Percentiles rank a stretch among this genome's conserved stretches.
Conservation (phyloP, 2,888 invertebrate species). For the Drosophila meridionalis region DNA sequence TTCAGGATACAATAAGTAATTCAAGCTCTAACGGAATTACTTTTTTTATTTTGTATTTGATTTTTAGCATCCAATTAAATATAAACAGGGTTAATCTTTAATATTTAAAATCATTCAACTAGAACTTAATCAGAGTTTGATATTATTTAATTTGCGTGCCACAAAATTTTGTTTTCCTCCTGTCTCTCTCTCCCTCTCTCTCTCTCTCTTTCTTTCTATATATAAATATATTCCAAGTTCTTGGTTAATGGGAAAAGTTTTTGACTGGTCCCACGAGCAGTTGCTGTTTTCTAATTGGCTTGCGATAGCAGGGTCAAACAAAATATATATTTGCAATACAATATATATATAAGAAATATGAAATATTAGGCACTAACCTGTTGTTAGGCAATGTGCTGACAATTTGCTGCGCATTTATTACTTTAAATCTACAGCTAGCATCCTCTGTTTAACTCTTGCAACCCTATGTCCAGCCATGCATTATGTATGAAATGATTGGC, state of each 20-base stretch:
- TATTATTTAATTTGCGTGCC: slow-evolving; percentile 64
- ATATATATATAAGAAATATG: neutral
- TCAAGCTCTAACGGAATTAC: neutral
- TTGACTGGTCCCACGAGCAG: slow-evolving; percentile 41
- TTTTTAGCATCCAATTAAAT: neutral
- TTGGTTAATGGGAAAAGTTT: slow-evolving; percentile 70
- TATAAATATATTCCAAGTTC: slow-evolving; percentile 27
- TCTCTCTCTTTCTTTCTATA: slow-evolving; percentile 5
- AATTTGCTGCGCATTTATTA: slow-evolving; percentile 51
- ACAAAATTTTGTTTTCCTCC: slow-evolving; percentile 39
- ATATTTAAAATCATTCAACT: slow-evolving; percentile 51
- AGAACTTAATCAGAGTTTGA: slow-evolving; percentile 73
- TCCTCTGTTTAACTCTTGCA: neutral
- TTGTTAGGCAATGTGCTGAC: slow-evolving; percentile 40
- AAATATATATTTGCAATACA: neutral
- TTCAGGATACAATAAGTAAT: no score
- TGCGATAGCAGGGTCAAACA: neutral
- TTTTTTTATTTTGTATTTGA: neutral
- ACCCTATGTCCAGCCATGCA: slow-evolving; percentile 36
- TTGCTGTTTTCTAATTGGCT: slow-evolving; percentile 49
- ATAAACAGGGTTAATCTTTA: slow-evolving; percentile 10
- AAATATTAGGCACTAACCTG: slow-evolving; percentile 36
- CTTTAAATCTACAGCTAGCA: neutral
- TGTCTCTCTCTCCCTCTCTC: slow-evolving; percentile 8
- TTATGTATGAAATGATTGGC: slow-evolving; percentile 76